Percentiles rank a stretch among this genome's conserved stretches.
phyloP scores from a whole-genome alignment of 2,797 vertebrate genomes.

The Sebastes elongatus region DNA sequence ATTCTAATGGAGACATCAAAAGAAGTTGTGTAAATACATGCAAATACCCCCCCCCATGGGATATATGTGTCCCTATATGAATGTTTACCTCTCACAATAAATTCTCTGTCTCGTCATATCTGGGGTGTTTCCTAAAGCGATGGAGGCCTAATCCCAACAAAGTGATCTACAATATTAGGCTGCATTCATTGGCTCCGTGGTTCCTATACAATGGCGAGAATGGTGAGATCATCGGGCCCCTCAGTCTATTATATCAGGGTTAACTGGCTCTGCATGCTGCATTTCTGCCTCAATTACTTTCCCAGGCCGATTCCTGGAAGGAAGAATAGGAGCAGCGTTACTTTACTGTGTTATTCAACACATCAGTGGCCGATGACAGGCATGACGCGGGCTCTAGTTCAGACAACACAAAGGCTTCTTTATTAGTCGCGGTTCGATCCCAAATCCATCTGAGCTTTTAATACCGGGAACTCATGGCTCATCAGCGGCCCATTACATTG shows the following conservation, averaged over 20 bases:
- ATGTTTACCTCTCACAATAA: neutral
- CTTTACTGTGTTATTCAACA: neutral
- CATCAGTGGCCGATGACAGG: neutral
- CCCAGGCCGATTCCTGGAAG: slow-evolving; percentile 12
- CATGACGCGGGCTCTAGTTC: neutral
- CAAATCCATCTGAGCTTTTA: neutral
- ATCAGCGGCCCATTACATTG: neutral
- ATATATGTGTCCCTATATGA: neutral
- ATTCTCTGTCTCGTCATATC: neutral
- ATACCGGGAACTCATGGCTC: neutral
- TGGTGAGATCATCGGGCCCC: neutral
- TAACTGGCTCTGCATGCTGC: neutral
- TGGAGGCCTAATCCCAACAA: neutral
- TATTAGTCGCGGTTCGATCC: neutral
- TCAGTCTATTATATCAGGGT: neutral
- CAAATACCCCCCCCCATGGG: too few relatives aligned
- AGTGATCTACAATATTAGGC: neutral
- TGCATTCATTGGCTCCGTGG: neutral
- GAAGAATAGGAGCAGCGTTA: neutral
- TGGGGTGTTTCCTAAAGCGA: neutral
- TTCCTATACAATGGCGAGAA: neutral
- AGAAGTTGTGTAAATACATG: too few relatives aligned
- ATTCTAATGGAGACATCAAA: too few relatives aligned
- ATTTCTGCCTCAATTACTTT: slow-evolving; percentile 15
- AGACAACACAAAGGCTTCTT: neutral